Evolutionary conservation across 1,140 invertebrate genomes (phyloP).

Genomic region (Sitobion miscanthi): DNA sequence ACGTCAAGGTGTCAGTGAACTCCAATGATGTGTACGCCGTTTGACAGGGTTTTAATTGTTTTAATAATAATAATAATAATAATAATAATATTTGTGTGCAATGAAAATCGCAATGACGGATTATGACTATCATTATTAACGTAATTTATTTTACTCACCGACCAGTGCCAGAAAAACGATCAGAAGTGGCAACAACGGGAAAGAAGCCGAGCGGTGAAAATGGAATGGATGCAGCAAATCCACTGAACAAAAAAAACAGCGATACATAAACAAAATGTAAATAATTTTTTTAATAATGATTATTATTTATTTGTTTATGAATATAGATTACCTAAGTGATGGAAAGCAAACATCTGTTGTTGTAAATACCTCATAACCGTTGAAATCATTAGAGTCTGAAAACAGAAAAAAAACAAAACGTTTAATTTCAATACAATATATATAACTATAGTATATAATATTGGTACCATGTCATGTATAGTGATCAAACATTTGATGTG

Average conservation of each 20-base stretch:
- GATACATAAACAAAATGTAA: neutral
- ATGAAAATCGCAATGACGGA: neutral
- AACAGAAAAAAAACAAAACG: constrained; percentile 63
- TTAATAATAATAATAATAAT: no score
- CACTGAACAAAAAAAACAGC: constrained; percentile 71
- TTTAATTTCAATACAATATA: neutral
- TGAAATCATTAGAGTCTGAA: constrained; percentile 96
- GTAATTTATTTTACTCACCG: constrained; percentile 74
- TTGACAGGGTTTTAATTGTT: constrained; percentile 46
- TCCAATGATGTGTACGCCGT: neutral
- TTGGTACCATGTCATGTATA: neutral
- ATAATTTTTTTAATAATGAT: neutral
- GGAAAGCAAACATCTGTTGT: constrained; percentile 98
- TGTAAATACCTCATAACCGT: constrained; percentile 98
- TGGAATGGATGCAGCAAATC: constrained; percentile 97
- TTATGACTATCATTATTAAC: neutral
- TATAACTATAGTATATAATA: no score
- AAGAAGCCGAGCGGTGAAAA: constrained; percentile 89
- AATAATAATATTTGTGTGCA: neutral
- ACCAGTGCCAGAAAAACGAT: constrained; percentile 97
- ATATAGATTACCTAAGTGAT: constrained; percentile 74
- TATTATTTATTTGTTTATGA: neutral
- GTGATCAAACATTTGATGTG: neutral
- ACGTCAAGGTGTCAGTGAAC: neutral
- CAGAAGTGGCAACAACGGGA: constrained; percentile 93